phyloP scores from a whole-genome alignment of 2,113 vertebrate genomes.

The Anseranas semipalmata region DNA sequence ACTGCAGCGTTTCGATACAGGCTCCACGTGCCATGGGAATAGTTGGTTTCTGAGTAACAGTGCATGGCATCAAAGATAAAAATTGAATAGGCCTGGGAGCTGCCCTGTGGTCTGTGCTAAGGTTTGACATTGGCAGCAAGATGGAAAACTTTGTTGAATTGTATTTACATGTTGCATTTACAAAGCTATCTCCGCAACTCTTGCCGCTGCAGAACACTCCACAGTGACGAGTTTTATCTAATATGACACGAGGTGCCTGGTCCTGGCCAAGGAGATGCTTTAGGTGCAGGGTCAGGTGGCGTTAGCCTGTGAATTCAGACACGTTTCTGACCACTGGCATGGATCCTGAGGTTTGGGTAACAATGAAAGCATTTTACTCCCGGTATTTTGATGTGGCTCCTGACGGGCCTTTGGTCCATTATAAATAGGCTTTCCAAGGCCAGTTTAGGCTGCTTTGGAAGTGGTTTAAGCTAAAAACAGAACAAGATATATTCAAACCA shows the following conservation, averaged over 20 bases:
- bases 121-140: background rate
- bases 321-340: background rate
- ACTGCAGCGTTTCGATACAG: background rate
- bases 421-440: background rate
- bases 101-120: background rate
- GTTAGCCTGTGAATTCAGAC: background rate
- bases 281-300: fast-evolving
- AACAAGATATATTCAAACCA: background rate
- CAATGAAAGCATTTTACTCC: background rate
- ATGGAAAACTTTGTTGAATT: fast-evolving
- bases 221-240: background rate
- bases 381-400: background rate
- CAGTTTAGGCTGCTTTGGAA: background rate
- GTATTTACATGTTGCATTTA: background rate
- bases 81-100: fast-evolving
- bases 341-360: fast-evolving
- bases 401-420: background rate
- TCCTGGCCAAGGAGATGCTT: fast-evolving
- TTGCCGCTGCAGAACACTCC: background rate
- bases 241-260: background rate
- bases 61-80: too few relatives aligned
- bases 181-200: background rate
- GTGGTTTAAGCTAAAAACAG: background rate
- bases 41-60: fast-evolving
- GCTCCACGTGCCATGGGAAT: fast-evolving